These are phyloP conservation scores for Vanessa cardui DNA, from an alignment of 2,888 invertebrate species.

Conservation along the genomic window DNA sequence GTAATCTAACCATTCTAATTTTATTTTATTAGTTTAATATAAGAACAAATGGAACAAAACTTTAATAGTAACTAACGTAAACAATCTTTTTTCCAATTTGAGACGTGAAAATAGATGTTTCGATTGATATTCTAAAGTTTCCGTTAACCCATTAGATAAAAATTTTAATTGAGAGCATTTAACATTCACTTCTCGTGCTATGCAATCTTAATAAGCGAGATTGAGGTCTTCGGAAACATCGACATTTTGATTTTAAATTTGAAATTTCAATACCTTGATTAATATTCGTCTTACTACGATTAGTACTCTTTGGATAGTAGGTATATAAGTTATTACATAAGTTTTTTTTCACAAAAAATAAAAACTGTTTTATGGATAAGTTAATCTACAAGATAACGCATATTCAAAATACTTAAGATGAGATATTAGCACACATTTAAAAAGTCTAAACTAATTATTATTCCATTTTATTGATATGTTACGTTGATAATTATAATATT, in stretches of 20 bases:
- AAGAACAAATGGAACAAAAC: background rate
- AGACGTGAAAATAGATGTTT: constrained; percentile 19
- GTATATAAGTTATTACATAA: background rate
- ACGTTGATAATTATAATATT: too few species aligned
- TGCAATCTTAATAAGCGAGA: constrained; percentile 37
- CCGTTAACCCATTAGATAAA: constrained; percentile 41
- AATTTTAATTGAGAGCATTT: constrained; percentile 40
- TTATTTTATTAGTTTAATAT: too few species aligned
- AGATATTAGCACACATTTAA: too few species aligned
- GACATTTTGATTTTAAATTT: constrained; percentile 27
- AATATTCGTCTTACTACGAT: background rate
- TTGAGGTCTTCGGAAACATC: constrained; percentile 27
- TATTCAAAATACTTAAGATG: too few species aligned
- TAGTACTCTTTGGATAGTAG: background rate
- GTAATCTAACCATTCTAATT: too few species aligned
- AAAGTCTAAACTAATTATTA: too few species aligned
- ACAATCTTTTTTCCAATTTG: constrained; percentile 6
- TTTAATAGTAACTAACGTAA: background rate
- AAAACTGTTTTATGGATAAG: too few species aligned
- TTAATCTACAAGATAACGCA: too few species aligned
- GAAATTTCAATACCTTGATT: constrained; percentile 10
- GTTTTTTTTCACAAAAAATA: too few species aligned
- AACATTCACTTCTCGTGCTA: constrained; percentile 33
- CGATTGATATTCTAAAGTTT: constrained; percentile 35
- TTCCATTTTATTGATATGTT: too few species aligned